phyloP scores from a whole-genome alignment of 2,797 vertebrate genomes.

The Sitta carolinensis region DNA sequence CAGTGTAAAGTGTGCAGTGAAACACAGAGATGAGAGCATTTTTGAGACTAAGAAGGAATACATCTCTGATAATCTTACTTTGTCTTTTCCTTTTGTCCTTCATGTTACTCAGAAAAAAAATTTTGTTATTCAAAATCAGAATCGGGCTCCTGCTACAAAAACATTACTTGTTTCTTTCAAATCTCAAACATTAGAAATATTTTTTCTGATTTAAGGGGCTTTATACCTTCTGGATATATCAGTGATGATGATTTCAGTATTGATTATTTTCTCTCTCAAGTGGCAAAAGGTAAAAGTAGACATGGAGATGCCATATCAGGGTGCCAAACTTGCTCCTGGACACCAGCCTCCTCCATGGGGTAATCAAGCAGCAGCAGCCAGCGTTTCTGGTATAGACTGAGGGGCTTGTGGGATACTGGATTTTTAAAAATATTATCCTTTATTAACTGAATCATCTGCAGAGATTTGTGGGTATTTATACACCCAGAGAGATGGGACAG shows the following conservation, averaged over 20 bases:
- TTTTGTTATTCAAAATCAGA: neutral
- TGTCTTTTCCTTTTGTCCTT: neutral
- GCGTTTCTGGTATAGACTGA: neutral
- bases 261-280: neutral
- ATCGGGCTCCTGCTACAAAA: neutral
- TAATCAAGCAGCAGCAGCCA: neutral
- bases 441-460: neutral
- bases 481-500: neutral
- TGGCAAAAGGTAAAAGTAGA: neutral
- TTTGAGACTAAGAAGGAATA: neutral
- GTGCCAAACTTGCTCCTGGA: neutral
- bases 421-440: neutral
- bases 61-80: neutral
- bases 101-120: neutral
- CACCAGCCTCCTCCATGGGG: neutral
- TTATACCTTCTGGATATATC: neutral
- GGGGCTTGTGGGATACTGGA: neutral
- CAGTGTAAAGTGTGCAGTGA: fast-evolving
- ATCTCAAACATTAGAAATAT: neutral
- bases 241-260: fast-evolving
- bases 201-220: neutral
- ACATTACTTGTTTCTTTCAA: neutral
- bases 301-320: fast-evolving
- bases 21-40: neutral
- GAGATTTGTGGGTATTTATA: neutral